Evolutionary conservation across 1,140 invertebrate genomes (phyloP), one percentile per base, ranked within the genome.

Genomic region (Cyclina sinensis): DNA sequence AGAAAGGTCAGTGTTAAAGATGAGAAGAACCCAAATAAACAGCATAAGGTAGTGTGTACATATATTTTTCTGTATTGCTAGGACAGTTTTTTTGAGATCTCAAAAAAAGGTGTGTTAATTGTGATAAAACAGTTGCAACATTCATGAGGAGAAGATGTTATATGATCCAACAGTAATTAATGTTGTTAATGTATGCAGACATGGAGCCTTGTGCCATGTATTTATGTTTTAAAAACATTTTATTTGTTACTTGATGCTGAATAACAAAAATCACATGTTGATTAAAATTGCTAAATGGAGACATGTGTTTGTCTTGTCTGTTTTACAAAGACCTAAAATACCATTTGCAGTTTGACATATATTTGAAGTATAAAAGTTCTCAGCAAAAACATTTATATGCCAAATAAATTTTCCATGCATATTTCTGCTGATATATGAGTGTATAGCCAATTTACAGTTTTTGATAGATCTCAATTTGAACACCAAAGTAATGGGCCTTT

Each of bases 181-280:
- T 27, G 24, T 62, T 62, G 57, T 70, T 37, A 70, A 59, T 70
- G 37, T 70, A 70, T 70, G 37, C 14, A 5, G 21, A n/a, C 37
- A 70, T 70, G 65, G 70, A 74, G 70, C n/a, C n/a, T 9, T 74
- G 70, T 74, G 70, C 70, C 70, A 74, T 74, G 37, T 48, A 43
- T 46, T 74, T 3, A 74, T 27, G 18, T 35, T 43, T 35, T 39
- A 39, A 24, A 74, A 74, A 74, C 70, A 74, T 43, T 74, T 70
- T 74, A 74, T 74, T 74, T 74, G 70, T 74, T 74, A 74, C 70
- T 74, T 74, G 39, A 74, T 74, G 70, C 70, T 74, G 70, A 74
- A 74, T 74, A 43, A 74, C 70, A 48, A 48, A 74, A 24, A n/a
- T n/a, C 39, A 74, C 37, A 16, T 74, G 70, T 74, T 74, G 39